Evolutionary conservation across 2,888 invertebrate species (phyloP), one percentile per base, ranked within the genome.

Genomic region (Hydrotaea diabolus): DNA sequence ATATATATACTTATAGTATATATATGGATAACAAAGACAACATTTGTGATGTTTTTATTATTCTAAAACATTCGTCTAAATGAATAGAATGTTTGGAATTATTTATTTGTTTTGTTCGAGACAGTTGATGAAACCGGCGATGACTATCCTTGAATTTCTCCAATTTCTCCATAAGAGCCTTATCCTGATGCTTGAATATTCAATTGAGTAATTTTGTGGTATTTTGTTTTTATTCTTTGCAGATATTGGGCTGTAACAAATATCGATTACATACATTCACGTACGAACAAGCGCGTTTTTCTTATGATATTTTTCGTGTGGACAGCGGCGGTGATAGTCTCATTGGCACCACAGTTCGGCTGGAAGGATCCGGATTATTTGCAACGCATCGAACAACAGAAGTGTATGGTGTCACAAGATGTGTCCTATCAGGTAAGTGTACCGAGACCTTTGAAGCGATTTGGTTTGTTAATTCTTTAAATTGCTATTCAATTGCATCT

Each of bases 201-300:
- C 39, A 39, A 39, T 39, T 1, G 9, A 8, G 13, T 39, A 8
- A 39, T 59, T 26, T 3, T 31, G 31, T 31, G 3, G n/a, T n/a
- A 4, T 31, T 59, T n/a, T 64, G 39, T 39, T 39, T 39, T 4
- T 1, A 39, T 43, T 69, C n/a, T 0, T 76, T 92, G 0, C 93
- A 97, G 98, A 93, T 99, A 98, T 93, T 99, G 99, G 99, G 98
- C 99, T 80, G 98, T 99, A 89, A 99, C 99, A 83, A 96, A 98
- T 92, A 96, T 99, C 85, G 98, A 98, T 94, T 99, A 99, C 93
- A 98, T 98, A 89, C 97, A 98, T 93, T 96, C 97, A 85, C 94
- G 99, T 88, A 98, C 97, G 91, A 96, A 97, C 88, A 94, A 94
- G 88, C 94, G 97, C 87, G 97, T 99, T 91, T 96, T 97, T 89